A percentile compares a stretch with the other conserved stretches of the same genome.
phyloP scores from a whole-genome alignment of 2,797 vertebrate genomes.

The Octomys mimax region DNA sequence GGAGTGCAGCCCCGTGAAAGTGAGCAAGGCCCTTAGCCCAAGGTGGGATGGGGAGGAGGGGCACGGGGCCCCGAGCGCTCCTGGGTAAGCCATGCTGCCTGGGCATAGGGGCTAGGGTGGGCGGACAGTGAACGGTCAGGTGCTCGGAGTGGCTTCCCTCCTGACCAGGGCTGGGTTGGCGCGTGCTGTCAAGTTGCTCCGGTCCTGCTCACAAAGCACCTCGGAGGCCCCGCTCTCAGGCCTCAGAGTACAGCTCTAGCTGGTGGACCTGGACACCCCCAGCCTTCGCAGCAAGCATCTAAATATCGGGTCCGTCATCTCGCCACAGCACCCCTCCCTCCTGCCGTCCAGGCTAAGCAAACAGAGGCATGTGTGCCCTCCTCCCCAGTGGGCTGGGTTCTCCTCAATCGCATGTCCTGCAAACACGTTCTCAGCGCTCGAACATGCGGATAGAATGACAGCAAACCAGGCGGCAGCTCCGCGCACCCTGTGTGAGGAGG shows the following conservation, averaged over 20 bases:
- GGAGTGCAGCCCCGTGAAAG: background rate
- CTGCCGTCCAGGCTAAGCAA: rapidly evolving
- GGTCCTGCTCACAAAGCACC: background rate
- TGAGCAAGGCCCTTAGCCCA: background rate
- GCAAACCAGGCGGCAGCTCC: rapidly evolving
- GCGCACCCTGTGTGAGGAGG: rapidly evolving
- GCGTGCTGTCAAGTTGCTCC: rapidly evolving
- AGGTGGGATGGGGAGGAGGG: background rate
- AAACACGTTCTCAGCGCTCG: rapidly evolving
- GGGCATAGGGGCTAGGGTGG: too few species aligned
- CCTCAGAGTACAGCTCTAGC: rapidly evolving
- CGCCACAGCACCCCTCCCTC: rapidly evolving
- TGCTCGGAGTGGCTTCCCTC: background rate
- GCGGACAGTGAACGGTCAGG: rapidly evolving
- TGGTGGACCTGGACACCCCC: rapidly evolving
- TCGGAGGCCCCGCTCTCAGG: background rate
- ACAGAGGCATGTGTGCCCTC: rapidly evolving
- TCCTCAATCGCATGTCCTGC: rapidly evolving
- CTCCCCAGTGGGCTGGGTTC: rapidly evolving
- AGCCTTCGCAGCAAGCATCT: background rate
- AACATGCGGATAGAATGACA: too few species aligned
- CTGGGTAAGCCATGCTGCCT: rapidly evolving
- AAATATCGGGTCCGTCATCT: background rate
- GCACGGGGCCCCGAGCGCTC: background rate
- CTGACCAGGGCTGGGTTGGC: background rate